Evolutionary conservation across 2,797 vertebrate genomes (phyloP), one percentile per base, ranked within the genome.

Genomic region (Labeo calbasu): DNA sequence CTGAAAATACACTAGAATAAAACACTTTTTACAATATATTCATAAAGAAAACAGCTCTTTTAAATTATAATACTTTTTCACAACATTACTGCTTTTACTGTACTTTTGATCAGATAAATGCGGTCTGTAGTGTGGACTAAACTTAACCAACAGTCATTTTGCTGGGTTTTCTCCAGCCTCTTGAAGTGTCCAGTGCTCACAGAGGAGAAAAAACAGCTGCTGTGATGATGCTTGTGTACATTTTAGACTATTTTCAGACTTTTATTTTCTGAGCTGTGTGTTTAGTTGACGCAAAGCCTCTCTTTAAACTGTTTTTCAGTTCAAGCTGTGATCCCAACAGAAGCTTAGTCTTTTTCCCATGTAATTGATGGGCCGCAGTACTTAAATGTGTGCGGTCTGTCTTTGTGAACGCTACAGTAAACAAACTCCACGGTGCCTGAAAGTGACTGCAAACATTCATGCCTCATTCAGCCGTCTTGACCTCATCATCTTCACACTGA

Each of bases 341-440:
- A 70, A 13, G 51, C 32, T 63, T n/a, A 59, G 55, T 59, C 55
- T 40, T 57, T 79, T 57, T 57, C 10, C 28, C n/a, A 19, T 43
- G 32, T 69, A 71, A 71, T 57, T 70, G 66, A 70, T 57, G 15
- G 13, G 11, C 19, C 28, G 21, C 72, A 75, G 51, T n/a, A 55
- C 51, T 36, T 51, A 36, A 12, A 75, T 70, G 2, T 46, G 51
- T 81, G 50, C 2, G 3, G 40, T 12, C n/a, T 77, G 36, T 77
- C 57, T 23, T 53, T 71, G 7, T 7, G 28, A 68, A 53, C 21
- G 28, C 46, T 53, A 23, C 77, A 15, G 77, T 81, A 59, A 40
- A 80, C 51, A 55, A 69, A 69, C 50, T 73, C 70, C 25, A 32
- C 17, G 7, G 11, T 55, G 11, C 9, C 19, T 75, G 72, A 55